A percentile compares a stretch with the other conserved stretches of the same genome.
Evolutionary conservation across 1,140 invertebrate genomes (phyloP).

Genomic region (Phthorimaea operculella): DNA sequence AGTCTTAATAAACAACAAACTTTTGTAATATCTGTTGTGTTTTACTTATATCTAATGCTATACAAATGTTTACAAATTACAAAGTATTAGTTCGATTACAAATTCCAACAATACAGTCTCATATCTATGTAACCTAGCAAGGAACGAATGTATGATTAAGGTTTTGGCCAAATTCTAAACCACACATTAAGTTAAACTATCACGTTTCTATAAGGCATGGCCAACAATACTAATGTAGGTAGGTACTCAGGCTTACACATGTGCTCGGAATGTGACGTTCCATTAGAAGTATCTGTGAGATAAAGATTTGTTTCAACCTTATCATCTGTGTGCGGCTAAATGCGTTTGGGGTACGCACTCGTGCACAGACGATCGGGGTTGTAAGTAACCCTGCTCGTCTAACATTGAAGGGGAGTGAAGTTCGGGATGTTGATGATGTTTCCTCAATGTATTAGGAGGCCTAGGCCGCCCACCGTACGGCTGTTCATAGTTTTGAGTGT

Average conservation of each 20-base stretch:
- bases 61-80: conserved; percentile 17
- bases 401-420: conserved; percentile 57
- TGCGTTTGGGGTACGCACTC: conserved; percentile 62
- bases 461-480: conserved; percentile 54
- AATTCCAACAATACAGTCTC: conserved; percentile 12
- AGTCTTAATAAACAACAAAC: conserved; percentile 57
- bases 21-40: conserved; percentile 2
- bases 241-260: conserved; percentile 44
- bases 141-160: conserved; percentile 1
- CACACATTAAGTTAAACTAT: conserved; percentile 34
- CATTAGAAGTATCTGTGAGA: conserved; percentile 56
- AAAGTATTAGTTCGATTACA: not conserved
- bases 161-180: conserved; percentile 34
- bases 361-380: conserved; percentile 60
- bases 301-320: conserved; percentile 47
- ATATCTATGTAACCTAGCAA: conserved; percentile 4
- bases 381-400: conserved; percentile 66
- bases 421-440: conserved; percentile 44
- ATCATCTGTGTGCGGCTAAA: conserved; percentile 56
- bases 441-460: conserved; percentile 52
- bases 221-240: conserved; percentile 45
- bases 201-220: conserved; percentile 53
- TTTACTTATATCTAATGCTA: not conserved
- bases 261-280: conserved; percentile 60
- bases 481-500: conserved; percentile 65